phyloP scores from a whole-genome alignment of 2,888 invertebrate species.

The Phrixothrix hirtus region DNA sequence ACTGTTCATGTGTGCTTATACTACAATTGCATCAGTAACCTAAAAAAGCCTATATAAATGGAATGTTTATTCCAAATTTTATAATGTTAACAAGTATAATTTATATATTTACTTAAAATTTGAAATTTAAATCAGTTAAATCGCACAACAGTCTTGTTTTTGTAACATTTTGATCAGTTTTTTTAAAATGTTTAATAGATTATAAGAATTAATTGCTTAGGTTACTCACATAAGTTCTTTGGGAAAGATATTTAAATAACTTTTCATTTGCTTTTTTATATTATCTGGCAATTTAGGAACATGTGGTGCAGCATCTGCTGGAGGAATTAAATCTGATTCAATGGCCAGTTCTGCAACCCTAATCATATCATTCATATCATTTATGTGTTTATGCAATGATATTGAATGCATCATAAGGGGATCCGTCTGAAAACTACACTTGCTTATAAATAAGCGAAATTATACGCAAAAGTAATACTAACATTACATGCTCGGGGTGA shows the following conservation, averaged over 20 bases:
- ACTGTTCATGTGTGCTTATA: too few relatives aligned
- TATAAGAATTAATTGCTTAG: too few relatives aligned
- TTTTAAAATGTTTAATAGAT: too few relatives aligned
- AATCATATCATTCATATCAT: slow-evolving; percentile 48
- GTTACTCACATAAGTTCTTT: slow-evolving; percentile 43
- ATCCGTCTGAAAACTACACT: slow-evolving; percentile 49
- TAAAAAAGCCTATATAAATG: too few relatives aligned
- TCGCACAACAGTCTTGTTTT: too few relatives aligned
- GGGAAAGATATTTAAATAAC: slow-evolving; percentile 47
- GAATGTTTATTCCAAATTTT: too few relatives aligned
- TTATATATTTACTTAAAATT: too few relatives aligned
- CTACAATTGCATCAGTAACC: too few relatives aligned
- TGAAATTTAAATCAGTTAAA: too few relatives aligned
- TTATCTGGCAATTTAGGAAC: slow-evolving; percentile 46
- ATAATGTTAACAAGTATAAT: too few relatives aligned
- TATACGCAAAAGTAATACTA: neutral
- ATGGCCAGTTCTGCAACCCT: slow-evolving; percentile 46
- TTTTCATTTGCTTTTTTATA: slow-evolving; percentile 39
- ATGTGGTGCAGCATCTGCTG: slow-evolving; percentile 46
- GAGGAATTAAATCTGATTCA: slow-evolving; percentile 47
- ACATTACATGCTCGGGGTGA: slow-evolving; percentile 39
- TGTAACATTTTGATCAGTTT: too few relatives aligned
- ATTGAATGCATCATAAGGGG: slow-evolving; percentile 49
- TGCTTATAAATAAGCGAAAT: neutral
- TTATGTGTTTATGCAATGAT: slow-evolving; percentile 49